These are phyloP conservation scores for Lampris incognitus DNA, from an alignment of 2,113 vertebrate species.

Conservation along the genomic window DNA sequence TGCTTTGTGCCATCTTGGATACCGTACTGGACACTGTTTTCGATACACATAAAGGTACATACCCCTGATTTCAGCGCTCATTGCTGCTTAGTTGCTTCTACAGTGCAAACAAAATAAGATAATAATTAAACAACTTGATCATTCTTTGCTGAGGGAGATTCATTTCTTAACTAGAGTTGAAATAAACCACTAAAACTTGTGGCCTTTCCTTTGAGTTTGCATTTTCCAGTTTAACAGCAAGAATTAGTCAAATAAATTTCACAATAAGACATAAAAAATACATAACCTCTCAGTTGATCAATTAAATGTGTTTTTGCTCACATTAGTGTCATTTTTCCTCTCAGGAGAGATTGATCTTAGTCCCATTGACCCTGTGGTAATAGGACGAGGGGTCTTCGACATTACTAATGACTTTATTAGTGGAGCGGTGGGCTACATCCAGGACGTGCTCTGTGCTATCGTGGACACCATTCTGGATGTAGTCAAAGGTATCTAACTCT, in stretches of 20 bases:
- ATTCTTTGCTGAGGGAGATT: not conserved
- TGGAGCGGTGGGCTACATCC: slow-evolving; percentile 52
- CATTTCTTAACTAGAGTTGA: not conserved
- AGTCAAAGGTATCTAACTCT: slow-evolving; percentile 18
- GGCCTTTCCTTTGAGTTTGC: no score
- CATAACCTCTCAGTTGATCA: not conserved
- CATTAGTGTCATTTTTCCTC: slow-evolving; percentile 2
- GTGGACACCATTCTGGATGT: slow-evolving; percentile 62
- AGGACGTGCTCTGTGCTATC: slow-evolving; percentile 51
- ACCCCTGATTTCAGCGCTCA: not conserved
- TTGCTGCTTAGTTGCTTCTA: not conserved
- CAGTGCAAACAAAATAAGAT: not conserved
- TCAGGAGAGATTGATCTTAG: slow-evolving; percentile 67
- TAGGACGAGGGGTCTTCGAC: slow-evolving; percentile 58
- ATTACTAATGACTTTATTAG: slow-evolving; percentile 46
- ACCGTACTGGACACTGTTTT: slow-evolving; percentile 25
- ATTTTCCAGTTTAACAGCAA: slow-evolving; percentile 1
- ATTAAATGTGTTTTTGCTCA: not conserved
- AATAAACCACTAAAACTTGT: not conserved
- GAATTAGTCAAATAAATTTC: not conserved
- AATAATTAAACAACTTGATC: not conserved
- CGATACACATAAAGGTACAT: slow-evolving; percentile 61
- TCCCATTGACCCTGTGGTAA: slow-evolving; percentile 66
- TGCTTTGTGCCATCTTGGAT: slow-evolving; percentile 52
- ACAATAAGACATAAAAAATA: not conserved